Evolutionary conservation across 2,888 invertebrate genomes (phyloP).

Genomic region (Galeopsomyia nigrocyanea): DNA sequence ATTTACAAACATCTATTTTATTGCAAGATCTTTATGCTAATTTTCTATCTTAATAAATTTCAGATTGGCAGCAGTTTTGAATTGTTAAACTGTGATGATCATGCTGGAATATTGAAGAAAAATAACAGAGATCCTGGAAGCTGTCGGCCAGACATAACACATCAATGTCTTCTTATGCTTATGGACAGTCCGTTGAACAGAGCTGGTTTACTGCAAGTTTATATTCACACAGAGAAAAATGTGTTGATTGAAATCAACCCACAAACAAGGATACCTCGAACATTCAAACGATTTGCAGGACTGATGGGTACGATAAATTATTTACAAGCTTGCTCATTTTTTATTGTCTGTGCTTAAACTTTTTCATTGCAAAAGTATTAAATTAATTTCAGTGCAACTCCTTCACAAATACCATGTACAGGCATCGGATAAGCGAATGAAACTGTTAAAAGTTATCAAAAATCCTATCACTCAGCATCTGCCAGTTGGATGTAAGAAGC

Average conservation of each 20-base stretch:
- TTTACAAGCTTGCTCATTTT: neutral
- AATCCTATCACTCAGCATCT: constrained; percentile 96
- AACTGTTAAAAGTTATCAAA: constrained; percentile 94
- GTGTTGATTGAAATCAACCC: constrained; percentile 96
- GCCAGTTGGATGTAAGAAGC: constrained; percentile 93
- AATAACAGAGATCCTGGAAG: constrained; percentile 88
- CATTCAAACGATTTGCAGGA: constrained; percentile 96
- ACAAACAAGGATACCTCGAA: constrained; percentile 96
- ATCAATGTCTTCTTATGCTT: constrained; percentile 97
- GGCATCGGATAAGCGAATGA: constrained; percentile 90
- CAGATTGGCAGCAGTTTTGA: constrained; percentile 91
- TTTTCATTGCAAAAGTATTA: neutral
- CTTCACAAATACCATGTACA: constrained; percentile 94
- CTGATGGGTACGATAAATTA: constrained; percentile 82
- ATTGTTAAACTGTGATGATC: constrained; percentile 94
- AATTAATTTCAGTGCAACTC: constrained; percentile 84
- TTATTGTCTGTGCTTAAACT: neutral
- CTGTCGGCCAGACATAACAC: constrained; percentile 96
- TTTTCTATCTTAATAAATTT: no score
- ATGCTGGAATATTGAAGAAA: constrained; percentile 85
- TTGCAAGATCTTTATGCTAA: no score
- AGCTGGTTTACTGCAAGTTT: constrained; percentile 88
- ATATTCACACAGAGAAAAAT: constrained; percentile 91
- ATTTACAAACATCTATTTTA: no score
- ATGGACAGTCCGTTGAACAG: constrained; percentile 97